Evolutionary conservation across 2,888 invertebrate species (phyloP).

Genomic region (Morpho helenor): DNA sequence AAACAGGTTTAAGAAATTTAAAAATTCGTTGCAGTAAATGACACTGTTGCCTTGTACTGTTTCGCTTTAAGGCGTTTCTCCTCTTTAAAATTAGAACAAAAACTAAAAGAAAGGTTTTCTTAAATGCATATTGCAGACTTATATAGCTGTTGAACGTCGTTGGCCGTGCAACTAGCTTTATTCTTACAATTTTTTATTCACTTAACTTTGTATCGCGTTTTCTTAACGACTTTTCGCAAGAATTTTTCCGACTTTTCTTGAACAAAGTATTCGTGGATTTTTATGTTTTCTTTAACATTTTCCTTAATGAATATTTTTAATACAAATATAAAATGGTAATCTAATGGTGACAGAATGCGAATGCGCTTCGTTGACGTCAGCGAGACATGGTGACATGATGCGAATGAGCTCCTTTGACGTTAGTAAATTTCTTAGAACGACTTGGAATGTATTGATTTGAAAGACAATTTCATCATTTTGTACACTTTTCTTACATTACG

Average conservation of each 20-base stretch:
- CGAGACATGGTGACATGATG: no score
- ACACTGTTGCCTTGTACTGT: neutral
- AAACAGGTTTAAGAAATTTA: neutral
- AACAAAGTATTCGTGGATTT: conserved; percentile 15
- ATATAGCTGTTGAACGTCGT: conserved; percentile 9
- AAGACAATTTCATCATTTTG: no score
- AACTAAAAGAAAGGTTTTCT: conserved; percentile 6
- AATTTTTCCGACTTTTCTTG: conserved; percentile 19
- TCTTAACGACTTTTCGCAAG: conserved; percentile 22
- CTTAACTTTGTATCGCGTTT: conserved; percentile 23
- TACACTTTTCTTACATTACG: no score
- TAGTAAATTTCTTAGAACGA: neutral
- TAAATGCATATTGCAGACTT: conserved; percentile 16
- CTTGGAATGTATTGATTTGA: no score
- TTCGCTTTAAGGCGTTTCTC: neutral
- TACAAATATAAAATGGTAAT: neutral
- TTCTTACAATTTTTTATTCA: conserved; percentile 23
- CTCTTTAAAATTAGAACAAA: conserved; percentile 4
- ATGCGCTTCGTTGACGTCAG: no score
- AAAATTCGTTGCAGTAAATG: neutral
- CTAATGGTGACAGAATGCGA: neutral
- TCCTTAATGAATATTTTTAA: neutral
- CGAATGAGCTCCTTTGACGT: no score
- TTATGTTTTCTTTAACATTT: conserved; percentile 8
- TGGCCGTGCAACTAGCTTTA: conserved; percentile 16